Percentiles rank a stretch among this genome's conserved stretches.
Evolutionary conservation across 2,797 vertebrate species (phyloP).

Genomic region (Astyanax mexicanus): DNA sequence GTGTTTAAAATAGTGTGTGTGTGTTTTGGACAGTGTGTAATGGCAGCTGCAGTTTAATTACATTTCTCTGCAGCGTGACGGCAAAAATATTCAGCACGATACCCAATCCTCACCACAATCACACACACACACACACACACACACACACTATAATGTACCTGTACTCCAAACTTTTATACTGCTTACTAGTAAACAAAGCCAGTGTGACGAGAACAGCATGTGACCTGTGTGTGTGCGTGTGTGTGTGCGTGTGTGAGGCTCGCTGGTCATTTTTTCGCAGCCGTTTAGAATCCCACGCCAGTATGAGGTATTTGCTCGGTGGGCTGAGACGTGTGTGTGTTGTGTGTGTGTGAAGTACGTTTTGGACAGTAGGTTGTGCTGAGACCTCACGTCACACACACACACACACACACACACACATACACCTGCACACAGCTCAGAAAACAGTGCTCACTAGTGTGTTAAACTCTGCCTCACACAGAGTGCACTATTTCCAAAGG

Average conservation of each 20-base stretch:
- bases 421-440: neutral
- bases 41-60: constrained; percentile 50
- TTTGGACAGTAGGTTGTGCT: neutral
- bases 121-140: constrained; percentile 9
- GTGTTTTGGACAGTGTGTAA: constrained; percentile 15
- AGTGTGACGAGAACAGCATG: neutral
- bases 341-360: constrained; percentile 40
- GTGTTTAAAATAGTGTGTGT: neutral
- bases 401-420: neutral
- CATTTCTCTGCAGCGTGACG: constrained; percentile 25
- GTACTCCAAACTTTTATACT: constrained; percentile 9
- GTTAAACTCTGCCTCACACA: too few relatives aligned
- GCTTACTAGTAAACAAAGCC: neutral
- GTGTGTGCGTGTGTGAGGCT: constrained; percentile 17
- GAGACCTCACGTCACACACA: neutral
- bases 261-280: constrained; percentile 70
- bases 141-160: constrained; percentile 16
- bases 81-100: constrained; percentile 33
- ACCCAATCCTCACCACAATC: constrained; percentile 12
- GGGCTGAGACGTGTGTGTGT: constrained; percentile 66
- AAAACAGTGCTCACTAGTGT: too few relatives aligned
- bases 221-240: constrained; percentile 4
- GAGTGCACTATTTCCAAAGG: too few relatives aligned
- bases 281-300: constrained; percentile 66
- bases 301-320: constrained; percentile 77